Conservation (phyloP, 2,888 invertebrate species). For the Myopa testacea region DNA sequence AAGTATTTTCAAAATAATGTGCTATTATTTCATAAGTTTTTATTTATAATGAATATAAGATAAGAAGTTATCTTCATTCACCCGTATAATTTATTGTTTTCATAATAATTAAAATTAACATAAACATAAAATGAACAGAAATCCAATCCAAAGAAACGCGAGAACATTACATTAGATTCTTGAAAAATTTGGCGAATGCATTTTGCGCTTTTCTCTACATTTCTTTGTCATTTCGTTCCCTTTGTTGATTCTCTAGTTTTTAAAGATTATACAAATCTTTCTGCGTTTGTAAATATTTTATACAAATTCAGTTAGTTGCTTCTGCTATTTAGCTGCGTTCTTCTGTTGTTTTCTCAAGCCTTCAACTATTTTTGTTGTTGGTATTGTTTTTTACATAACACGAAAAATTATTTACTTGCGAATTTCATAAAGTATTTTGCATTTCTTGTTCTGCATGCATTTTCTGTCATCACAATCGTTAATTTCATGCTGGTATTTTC, state of each 20-base stretch:
- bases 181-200: neutral
- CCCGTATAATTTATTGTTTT: neutral
- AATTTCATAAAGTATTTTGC: neutral
- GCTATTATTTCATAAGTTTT: conserved; percentile 34
- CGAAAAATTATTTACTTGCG: neutral
- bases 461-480: neutral
- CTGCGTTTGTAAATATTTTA: neutral
- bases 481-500: neutral
- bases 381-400: neutral
- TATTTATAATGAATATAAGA: conserved; percentile 15
- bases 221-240: neutral
- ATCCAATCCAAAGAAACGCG: neutral
- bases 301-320: neutral
- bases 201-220: neutral
- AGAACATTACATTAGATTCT: neutral
- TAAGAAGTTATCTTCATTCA: neutral
- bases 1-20: conserved; percentile 24
- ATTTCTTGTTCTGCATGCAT: neutral
- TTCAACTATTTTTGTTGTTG: neutral
- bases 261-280: neutral
- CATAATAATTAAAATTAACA: conserved; percentile 1
- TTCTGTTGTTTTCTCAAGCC: too few relatives aligned
- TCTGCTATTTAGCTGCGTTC: neutral
- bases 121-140: conserved; percentile 33
- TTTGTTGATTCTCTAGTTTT: neutral